Evolutionary conservation across 2,797 vertebrate genomes (phyloP).

Genomic region (Pseudocheirus occidentalis): DNA sequence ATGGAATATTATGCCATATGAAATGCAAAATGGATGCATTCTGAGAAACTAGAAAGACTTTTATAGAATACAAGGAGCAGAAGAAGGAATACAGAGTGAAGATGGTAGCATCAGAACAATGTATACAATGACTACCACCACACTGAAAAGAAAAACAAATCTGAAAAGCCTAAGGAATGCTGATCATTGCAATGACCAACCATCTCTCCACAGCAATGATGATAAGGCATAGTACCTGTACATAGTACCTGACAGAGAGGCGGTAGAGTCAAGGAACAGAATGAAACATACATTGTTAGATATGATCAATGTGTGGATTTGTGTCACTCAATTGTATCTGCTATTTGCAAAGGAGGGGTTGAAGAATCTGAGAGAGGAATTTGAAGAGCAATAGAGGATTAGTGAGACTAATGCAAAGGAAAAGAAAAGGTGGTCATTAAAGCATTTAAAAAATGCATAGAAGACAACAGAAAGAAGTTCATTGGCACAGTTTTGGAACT

Average conservation of each 20-base stretch:
- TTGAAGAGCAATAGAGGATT: not conserved
- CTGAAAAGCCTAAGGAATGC: not conserved
- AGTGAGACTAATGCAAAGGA: not conserved
- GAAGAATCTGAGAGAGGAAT: not conserved
- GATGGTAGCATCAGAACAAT: not conserved
- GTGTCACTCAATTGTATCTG: not conserved
- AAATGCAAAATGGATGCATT: not conserved
- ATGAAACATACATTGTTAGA: not conserved
- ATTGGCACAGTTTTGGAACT: not conserved
- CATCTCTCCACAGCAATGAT: not conserved
- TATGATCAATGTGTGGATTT: not conserved
- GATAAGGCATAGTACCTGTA: not conserved
- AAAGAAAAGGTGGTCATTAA: not conserved
- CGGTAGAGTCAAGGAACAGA: not conserved
- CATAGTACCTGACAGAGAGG: not conserved
- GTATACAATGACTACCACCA: not conserved
- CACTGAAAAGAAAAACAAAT: not conserved
- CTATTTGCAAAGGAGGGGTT: not conserved
- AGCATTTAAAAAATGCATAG: conserved; percentile 33
- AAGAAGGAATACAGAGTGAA: not conserved
- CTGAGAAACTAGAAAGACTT: not conserved
- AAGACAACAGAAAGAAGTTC: not conserved
- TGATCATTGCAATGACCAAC: not conserved
- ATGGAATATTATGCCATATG: not conserved
- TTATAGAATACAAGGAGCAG: not conserved